These are phyloP conservation scores for Apotomis turbidana DNA, from an alignment of 2,888 invertebrate genomes.

Conservation along the genomic window DNA sequence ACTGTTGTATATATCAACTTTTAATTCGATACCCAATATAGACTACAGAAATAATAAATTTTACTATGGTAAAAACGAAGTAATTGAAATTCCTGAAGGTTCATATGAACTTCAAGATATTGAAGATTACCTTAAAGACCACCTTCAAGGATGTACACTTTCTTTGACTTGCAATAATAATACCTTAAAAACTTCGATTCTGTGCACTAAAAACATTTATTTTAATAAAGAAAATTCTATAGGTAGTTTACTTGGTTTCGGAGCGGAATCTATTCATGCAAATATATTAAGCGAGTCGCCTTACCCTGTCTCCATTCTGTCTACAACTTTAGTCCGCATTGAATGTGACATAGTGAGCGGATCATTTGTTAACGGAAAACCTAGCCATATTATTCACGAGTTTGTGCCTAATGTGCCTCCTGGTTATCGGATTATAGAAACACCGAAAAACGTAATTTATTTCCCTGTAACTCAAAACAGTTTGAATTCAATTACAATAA, in stretches of 20 bases:
- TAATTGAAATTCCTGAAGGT: not conserved
- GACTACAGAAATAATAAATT: conserved; percentile 19
- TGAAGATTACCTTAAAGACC: not conserved
- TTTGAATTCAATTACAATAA: not conserved
- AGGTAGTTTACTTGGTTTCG: not conserved
- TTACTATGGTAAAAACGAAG: not conserved
- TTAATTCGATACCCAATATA: conserved; percentile 35
- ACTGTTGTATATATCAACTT: conserved; percentile 33
- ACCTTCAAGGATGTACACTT: not conserved
- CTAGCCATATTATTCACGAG: not conserved
- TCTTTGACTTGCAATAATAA: not conserved
- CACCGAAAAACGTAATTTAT: not conserved
- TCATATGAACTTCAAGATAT: not conserved
- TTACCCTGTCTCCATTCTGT: not conserved
- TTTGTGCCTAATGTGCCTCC: conserved; percentile 7
- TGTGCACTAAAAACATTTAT: not conserved
- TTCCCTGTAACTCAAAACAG: not conserved
- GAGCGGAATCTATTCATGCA: not conserved
- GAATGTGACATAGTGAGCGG: conserved; percentile 4
- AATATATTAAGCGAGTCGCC: not conserved
- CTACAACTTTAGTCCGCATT: not conserved
- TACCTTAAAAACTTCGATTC: not conserved
- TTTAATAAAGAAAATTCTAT: not conserved
- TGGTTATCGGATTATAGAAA: conserved; percentile 4
- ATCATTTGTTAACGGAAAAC: conserved; percentile 2